Base-by-base conservation (phyloP, 1,140 invertebrate species). In the Dufourea novaeangliae region DNA sequence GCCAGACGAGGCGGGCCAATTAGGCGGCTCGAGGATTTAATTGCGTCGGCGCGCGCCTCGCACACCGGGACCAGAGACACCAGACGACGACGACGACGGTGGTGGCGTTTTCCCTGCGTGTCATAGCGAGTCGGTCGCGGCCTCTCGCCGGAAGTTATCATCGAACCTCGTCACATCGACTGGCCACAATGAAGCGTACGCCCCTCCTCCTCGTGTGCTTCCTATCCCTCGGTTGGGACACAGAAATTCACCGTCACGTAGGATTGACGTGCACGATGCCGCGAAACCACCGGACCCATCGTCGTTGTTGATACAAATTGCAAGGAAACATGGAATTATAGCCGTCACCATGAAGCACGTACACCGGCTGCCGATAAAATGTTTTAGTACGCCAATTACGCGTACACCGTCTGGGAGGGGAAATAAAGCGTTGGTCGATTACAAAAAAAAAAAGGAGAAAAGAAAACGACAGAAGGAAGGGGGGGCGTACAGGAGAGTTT, bases 21-120 rank as follows among this genome's bases (percentile, higher is more conserved):
- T 90, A 90, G 87, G 78, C 83, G 76, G 59, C 74, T 85, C 63
- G 78, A 86, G 83, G 84, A 91, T 91, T 89, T 86, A 89, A 91
- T 89, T 89, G 88, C 86, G 80, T 73, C 71, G 71, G 78, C 82
- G 79, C 75, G 57, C 39, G 32, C 20, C 46, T 57, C 37, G 14
- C 5, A 10, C 32, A 27, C 25, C 32, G 25, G 11, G 39, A n/a
- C n/a, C 20, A 32, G 25, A 25, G 25, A 17, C 25, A 39, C 25
- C 39, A 25, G 20, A 29, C 46, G n/a, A 64, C 22, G 27, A 27
- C 39, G 27, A n/a, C n/a, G 29, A 62, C 64, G 56, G 29, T 32
- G 20, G 69, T 54, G 56, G 74, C 59, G 62, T 76, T 76, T 76
- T 76, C 64, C n/a, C 66, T 39, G 41, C 12, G 54, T 37, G 37